Evolutionary conservation across 1,140 invertebrate species (phyloP).

Genomic region (Pseudomyrmex cubaensis): DNA sequence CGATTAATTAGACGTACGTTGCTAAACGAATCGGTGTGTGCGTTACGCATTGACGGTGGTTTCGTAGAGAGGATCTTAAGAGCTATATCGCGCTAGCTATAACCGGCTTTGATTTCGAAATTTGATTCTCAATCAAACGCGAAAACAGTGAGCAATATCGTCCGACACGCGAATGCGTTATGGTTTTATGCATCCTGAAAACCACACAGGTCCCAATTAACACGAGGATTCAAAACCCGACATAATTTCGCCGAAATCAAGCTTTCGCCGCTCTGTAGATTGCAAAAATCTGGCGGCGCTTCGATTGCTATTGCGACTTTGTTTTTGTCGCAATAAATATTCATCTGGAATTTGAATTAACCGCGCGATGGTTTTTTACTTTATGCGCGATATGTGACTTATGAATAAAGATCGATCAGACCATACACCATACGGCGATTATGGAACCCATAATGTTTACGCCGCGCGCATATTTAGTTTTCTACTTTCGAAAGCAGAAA

Average conservation of each 20-base stretch:
- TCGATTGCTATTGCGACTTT: not conserved
- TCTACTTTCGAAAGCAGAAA: not conserved
- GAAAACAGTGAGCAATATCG: constrained; percentile 52
- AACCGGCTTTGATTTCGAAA: constrained; percentile 46
- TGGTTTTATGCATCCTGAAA: constrained; percentile 20
- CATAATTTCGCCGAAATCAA: not conserved
- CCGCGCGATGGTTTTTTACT: not conserved
- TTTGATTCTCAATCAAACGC: constrained; percentile 53
- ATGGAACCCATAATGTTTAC: not conserved
- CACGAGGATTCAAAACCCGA: constrained; percentile 26
- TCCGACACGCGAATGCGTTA: constrained; percentile 31
- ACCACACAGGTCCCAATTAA: not conserved
- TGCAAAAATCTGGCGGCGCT: too few species aligned
- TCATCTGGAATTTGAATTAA: not conserved
- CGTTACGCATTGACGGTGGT: constrained; percentile 46
- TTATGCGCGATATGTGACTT: not conserved
- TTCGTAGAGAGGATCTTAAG: constrained; percentile 54
- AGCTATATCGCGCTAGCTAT: constrained; percentile 33
- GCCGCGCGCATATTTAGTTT: not conserved
- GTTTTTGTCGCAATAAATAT: not conserved
- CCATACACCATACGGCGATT: not conserved
- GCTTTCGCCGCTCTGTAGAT: not conserved
- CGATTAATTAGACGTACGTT: constrained; percentile 61
- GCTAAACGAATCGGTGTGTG: constrained; percentile 54
- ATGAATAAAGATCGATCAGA: not conserved